phyloP scores from a whole-genome alignment of 2,888 invertebrate genomes.

The Drosophila meridiana region DNA sequence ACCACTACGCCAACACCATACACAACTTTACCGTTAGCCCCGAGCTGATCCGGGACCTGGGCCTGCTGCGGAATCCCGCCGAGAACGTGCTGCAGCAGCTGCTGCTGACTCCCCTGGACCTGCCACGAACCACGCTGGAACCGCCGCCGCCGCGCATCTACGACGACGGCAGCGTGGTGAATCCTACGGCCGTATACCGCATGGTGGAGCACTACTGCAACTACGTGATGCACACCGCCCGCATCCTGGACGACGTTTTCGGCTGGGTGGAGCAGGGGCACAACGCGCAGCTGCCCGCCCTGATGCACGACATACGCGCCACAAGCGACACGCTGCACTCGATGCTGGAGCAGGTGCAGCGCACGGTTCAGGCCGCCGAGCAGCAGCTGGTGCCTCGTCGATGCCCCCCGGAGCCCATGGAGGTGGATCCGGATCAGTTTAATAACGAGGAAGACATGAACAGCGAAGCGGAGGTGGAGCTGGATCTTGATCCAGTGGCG shows the following conservation, averaged over 20 bases:
- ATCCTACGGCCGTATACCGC: neutral
- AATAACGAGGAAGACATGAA: neutral
- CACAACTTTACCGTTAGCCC: constrained; percentile 9
- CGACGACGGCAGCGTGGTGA: neutral
- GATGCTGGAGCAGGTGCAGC: neutral
- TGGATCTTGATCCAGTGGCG: neutral
- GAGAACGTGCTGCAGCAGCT: neutral
- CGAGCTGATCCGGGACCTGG: neutral
- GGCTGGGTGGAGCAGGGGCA: neutral
- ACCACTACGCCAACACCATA: constrained; percentile 14
- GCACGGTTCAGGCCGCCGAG: neutral
- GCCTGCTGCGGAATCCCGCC: neutral
- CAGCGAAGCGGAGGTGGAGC: neutral
- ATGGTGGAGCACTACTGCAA: constrained; percentile 6
- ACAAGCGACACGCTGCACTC: neutral
- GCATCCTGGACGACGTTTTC: neutral
- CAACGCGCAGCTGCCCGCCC: neutral
- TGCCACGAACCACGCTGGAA: neutral
- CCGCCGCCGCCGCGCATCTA: neutral
- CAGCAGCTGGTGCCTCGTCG: too few relatives aligned
- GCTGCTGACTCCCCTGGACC: neutral
- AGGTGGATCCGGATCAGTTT: neutral
- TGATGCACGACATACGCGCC: neutral
- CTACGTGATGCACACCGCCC: constrained; percentile 1
- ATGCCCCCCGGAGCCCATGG: too few relatives aligned